Percentiles rank a stretch among this genome's conserved stretches.
These are phyloP conservation scores for Meloe dianella DNA, from an alignment of 2,888 invertebrate genomes.

Conservation along the genomic window DNA sequence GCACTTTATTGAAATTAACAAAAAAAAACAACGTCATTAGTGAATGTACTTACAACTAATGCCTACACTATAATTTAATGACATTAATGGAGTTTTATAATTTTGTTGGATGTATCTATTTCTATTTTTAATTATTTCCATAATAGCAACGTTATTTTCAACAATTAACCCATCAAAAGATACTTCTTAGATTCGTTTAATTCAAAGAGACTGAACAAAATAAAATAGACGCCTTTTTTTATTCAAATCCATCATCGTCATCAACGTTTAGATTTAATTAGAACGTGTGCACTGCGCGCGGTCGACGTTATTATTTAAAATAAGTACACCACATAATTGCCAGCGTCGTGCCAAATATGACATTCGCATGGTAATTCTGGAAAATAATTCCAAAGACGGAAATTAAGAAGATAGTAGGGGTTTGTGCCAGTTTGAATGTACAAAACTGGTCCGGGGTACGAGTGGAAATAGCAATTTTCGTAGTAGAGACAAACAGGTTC, in stretches of 20 bases:
- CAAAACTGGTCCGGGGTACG: conserved; percentile 38
- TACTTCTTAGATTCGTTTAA: conserved; percentile 19
- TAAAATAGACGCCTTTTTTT: conserved; percentile 38
- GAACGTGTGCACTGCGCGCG: conserved; percentile 36
- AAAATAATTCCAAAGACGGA: conserved; percentile 54
- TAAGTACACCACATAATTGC: conserved; percentile 46
- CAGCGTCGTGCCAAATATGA: conserved; percentile 44
- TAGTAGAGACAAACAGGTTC: conserved; percentile 37
- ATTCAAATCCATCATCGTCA: conserved; percentile 39
- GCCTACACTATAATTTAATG: conserved; percentile 25
- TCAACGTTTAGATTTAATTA: conserved; percentile 43
- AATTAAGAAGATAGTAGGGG: conserved; percentile 56
- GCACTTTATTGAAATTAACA: conserved; percentile 36
- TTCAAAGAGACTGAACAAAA: background rate
- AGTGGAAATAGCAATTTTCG: background rate
- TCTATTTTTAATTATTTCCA: background rate
- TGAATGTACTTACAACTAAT: conserved; percentile 17
- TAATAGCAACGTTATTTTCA: background rate
- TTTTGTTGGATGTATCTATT: background rate
- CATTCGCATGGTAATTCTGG: conserved; percentile 48
- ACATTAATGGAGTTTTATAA: conserved; percentile 12
- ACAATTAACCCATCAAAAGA: conserved; percentile 19
- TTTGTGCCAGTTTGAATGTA: conserved; percentile 44
- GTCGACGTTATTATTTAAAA: conserved; percentile 42
- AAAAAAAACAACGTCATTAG: conserved; percentile 30